Evolutionary conservation across 2,888 invertebrate genomes (phyloP).

Genomic region (Heliconius sara): DNA sequence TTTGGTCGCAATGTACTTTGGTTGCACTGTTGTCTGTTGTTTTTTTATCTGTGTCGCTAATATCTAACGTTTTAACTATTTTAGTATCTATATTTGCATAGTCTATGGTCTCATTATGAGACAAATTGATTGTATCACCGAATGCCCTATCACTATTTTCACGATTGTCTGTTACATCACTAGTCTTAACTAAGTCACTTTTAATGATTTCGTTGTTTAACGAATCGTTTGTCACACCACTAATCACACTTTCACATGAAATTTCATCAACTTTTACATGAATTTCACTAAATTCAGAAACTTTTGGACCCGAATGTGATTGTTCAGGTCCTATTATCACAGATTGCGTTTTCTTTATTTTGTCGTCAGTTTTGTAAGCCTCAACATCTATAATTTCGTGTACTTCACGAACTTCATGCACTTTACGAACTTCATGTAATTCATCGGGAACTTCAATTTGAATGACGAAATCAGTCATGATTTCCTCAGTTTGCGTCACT

Average conservation of each 20-base stretch:
- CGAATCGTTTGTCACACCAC: conserved; percentile 42
- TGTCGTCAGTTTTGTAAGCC: conserved; percentile 39
- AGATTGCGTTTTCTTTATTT: conserved; percentile 40
- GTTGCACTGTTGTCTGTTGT: conserved; percentile 59
- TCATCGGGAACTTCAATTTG: conserved; percentile 27
- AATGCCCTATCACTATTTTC: conserved; percentile 48
- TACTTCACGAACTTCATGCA: conserved; percentile 30
- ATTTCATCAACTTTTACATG: conserved; percentile 14
- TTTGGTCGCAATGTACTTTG: conserved; percentile 62
- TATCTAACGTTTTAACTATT: conserved; percentile 60
- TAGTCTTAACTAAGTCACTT: conserved; percentile 52
- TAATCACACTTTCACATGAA: conserved; percentile 36
- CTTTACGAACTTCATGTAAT: conserved; percentile 27
- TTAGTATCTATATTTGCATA: conserved; percentile 61
- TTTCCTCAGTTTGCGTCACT: conserved; percentile 42
- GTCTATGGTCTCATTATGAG: conserved; percentile 60
- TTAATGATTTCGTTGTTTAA: conserved; percentile 41
- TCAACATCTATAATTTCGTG: conserved; percentile 26
- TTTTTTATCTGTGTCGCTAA: conserved; percentile 59
- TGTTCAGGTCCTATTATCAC: conserved; percentile 44
- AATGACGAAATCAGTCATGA: conserved; percentile 36
- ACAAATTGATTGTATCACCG: conserved; percentile 61
- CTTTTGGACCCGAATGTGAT: conserved; percentile 32
- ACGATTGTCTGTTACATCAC: conserved; percentile 46
- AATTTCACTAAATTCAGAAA: conserved; percentile 30